phyloP scores from a whole-genome alignment of 2,797 vertebrate species.

The Cyprinella venusta region DNA sequence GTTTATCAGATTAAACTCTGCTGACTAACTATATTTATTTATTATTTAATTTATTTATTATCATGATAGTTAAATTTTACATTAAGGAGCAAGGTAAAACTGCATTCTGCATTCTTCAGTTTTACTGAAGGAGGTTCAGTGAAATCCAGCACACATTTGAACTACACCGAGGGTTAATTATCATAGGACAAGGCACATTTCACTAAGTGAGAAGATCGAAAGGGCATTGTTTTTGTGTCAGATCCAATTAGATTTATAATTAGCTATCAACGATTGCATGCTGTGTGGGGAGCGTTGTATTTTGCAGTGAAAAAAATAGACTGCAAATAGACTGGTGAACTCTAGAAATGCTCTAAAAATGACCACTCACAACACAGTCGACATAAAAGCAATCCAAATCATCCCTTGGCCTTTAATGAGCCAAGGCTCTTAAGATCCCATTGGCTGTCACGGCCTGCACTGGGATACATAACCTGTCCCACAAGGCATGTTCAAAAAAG shows the following conservation, averaged over 20 bases:
- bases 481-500: constrained; percentile 13
- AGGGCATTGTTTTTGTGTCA: constrained; percentile 49
- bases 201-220: constrained; percentile 53
- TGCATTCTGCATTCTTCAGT: background rate
- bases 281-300: constrained; percentile 53
- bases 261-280: constrained; percentile 63
- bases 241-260: constrained; percentile 69
- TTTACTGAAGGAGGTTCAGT: background rate
- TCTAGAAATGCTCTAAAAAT: background rate
- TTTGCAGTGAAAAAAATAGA: constrained; percentile 52
- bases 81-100: background rate
- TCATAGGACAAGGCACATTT: constrained; percentile 47
- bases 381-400: background rate
- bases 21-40: background rate
- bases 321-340: constrained; percentile 53
- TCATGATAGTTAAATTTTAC: background rate
- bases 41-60: too few species aligned
- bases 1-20: background rate
- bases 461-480: background rate
- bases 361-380: background rate
- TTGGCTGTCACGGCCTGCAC: background rate
- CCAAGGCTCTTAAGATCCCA: constrained; percentile 6
- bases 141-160: constrained; percentile 15
- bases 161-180: constrained; percentile 43
- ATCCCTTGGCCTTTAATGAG: background rate